A percentile compares a stretch with the other conserved stretches of the same genome.
Evolutionary conservation across 2,888 invertebrate genomes (phyloP).

Genomic region (Drosophila flavopinicola): DNA sequence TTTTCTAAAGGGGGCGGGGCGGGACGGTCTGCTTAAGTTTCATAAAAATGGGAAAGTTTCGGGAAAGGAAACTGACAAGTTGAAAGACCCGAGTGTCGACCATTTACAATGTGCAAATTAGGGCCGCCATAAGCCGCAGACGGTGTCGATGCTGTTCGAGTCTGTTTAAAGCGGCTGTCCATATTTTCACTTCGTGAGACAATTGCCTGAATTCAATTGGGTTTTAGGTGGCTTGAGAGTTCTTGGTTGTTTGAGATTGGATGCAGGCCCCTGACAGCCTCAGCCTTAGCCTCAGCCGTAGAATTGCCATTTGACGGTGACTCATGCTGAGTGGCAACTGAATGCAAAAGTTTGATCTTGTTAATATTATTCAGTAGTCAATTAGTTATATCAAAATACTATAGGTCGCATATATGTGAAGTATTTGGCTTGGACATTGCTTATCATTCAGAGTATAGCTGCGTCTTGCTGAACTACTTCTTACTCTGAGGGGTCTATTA

Average conservation of each 20-base stretch:
- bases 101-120: conserved; percentile 79
- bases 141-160: conserved; percentile 16
- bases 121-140: conserved; percentile 70
- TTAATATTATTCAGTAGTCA: too few species aligned
- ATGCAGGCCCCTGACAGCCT: too few species aligned
- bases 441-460: too few species aligned
- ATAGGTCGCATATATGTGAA: too few species aligned
- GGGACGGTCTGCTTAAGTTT: conserved; percentile 46
- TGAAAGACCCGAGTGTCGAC: conserved; percentile 26
- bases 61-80: conserved; percentile 1
- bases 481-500: too few species aligned
- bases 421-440: too few species aligned
- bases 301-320: conserved; percentile 42
- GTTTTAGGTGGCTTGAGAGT: background rate
- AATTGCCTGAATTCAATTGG: conserved; percentile 49
- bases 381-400: too few species aligned
- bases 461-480: too few species aligned
- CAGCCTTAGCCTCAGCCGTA: background rate
- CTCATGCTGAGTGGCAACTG: conserved; percentile 1
- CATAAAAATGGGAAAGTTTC: conserved; percentile 52
- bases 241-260: too few species aligned
- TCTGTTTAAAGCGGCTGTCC: conserved; percentile 25
- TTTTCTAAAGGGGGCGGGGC: background rate
- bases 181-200: conserved; percentile 75
- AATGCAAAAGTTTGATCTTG: conserved; percentile 18